Base-by-base conservation (phyloP, 2,113 vertebrate species). In the Abramis brama region DNA sequence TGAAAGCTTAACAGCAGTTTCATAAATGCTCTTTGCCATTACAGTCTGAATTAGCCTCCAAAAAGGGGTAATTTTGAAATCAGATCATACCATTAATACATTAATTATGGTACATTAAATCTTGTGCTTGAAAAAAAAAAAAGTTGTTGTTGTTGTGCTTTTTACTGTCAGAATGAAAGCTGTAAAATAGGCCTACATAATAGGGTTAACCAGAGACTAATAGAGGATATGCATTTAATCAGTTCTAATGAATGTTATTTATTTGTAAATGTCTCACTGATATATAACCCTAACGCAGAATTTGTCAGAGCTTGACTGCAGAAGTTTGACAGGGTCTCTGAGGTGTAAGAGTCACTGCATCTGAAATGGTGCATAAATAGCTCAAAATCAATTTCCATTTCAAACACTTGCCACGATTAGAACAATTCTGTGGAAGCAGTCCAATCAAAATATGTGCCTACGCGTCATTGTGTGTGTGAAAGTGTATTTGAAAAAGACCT, bases 341-440 rank as follows among this genome's bases (percentile, higher is more conserved):
- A 59, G 57, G 50, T 81, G 64, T 55, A 50, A 85, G 77, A 78
- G 27, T 83, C 78, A 74, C 52, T 64, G 75, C 77, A 86, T 62
- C 17, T 33, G 64, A 84, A 86, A 66, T 27, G 47, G 50, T 68
- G 50, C 76, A 84, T 84, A 80, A 88, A 88, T 79, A 88, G 80
- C 73, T 39, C 57, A 21, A 45, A 76, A 68, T 66, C 27, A 64
- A 88, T 84, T 84, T 75, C 71, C 83, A 87, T 89, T 89, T 87
- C 88, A 85, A 85, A 82, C 71, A 60, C 60, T 50, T 45, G 60
- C 39, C 43, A 66, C 23, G 62, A 86, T 86, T 80, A 81, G 30
- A 82, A 82, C 83, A 27, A 85, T 84, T 73, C 43, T 45, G 52
- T 57, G 68, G 33, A 27, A 85, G 82, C 30, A 62, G 57, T 55